Conservation (phyloP, 2,888 invertebrate species). For the Mythimna albipuncta region DNA sequence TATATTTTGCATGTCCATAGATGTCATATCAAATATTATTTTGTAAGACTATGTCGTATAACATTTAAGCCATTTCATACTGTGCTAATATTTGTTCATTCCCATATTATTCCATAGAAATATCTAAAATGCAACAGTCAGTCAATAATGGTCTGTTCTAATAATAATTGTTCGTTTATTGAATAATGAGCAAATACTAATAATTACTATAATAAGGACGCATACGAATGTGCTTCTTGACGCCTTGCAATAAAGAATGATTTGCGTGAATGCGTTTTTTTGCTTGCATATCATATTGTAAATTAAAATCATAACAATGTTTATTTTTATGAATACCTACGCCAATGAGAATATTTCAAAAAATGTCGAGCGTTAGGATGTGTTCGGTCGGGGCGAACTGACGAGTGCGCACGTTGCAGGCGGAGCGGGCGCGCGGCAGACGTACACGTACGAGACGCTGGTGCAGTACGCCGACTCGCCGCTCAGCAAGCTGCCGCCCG, state of each 20-base stretch:
- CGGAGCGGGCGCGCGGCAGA: constrained; percentile 82
- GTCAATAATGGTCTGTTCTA: constrained; percentile 72
- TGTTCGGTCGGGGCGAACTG: too few species aligned
- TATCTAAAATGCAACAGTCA: constrained; percentile 81
- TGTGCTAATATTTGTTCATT: constrained; percentile 42
- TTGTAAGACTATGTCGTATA: constrained; percentile 1
- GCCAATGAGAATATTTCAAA: not conserved
- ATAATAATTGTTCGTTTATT: constrained; percentile 51
- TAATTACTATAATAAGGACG: constrained; percentile 28
- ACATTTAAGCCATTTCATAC: constrained; percentile 22
- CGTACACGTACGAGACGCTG: constrained; percentile 89
- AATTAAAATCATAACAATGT: not conserved
- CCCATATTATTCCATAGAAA: constrained; percentile 34
- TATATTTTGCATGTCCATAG: constrained; percentile 28
- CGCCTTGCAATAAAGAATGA: constrained; percentile 32
- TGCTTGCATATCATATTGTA: constrained; percentile 16
- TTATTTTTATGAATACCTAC: too few species aligned
- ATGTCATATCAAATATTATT: constrained; percentile 27
- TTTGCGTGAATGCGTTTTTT: constrained; percentile 31
- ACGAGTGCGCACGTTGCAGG: constrained; percentile 57
- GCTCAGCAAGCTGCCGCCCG: constrained; percentile 89
- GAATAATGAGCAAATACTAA: constrained; percentile 40
- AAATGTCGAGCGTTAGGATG: not conserved
- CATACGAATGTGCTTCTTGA: constrained; percentile 36
- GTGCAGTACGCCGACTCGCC: constrained; percentile 90